Percentiles rank a stretch among this genome's conserved stretches.
These are phyloP conservation scores for Drosophila mercatorum DNA, from an alignment of 2,888 invertebrate species.

Conservation along the genomic window DNA sequence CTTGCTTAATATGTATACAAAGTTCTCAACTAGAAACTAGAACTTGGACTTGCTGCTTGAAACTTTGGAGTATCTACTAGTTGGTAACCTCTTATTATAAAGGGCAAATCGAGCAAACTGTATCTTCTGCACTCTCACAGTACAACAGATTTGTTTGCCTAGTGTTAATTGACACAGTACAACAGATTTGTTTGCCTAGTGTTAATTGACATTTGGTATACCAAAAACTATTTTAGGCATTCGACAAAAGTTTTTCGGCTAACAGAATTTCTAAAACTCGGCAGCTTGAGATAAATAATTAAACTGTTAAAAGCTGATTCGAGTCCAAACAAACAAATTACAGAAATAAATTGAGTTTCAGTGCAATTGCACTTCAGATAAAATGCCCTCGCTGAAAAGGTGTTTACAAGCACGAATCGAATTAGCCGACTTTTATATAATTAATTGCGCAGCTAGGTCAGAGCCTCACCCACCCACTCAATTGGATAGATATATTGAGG, in stretches of 20 bases:
- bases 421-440: constrained; percentile 49
- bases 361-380: constrained; percentile 6
- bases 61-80: neutral
- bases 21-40: neutral
- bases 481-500: constrained; percentile 1
- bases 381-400: neutral
- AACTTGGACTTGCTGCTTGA: neutral
- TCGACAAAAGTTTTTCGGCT: neutral
- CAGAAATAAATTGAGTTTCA: neutral
- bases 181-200: neutral
- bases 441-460: constrained; percentile 32
- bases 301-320: constrained; percentile 1
- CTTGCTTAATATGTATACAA: neutral
- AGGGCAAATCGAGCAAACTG: too few species aligned
- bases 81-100: too few species aligned
- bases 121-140: neutral
- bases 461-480: constrained; percentile 1
- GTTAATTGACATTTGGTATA: neutral
- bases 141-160: neutral
- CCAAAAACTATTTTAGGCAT: neutral
- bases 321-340: constrained; percentile 1
- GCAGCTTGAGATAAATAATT: constrained; percentile 4
- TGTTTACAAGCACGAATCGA: constrained; percentile 19
- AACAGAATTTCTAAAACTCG: neutral
- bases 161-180: too few species aligned